These are phyloP conservation scores for Carapus acus DNA, from an alignment of 2,797 vertebrate genomes.

Conservation along the genomic window DNA sequence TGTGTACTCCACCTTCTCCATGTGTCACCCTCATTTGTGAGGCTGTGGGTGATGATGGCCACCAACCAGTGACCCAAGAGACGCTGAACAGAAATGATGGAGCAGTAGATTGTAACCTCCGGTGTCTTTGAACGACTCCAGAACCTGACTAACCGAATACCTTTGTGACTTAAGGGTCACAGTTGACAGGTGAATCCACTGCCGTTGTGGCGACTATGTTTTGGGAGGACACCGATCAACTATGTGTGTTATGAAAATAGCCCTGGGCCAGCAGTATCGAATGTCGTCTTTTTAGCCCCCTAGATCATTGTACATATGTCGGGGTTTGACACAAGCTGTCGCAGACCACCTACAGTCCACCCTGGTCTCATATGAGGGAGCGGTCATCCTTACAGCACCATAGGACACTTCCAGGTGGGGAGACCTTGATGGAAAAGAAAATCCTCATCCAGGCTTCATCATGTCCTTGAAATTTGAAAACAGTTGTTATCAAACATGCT, in stretches of 20 bases:
- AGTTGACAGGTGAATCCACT: conserved; percentile 54
- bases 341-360: conserved; percentile 22
- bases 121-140: conserved; percentile 55
- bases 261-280: conserved; percentile 48
- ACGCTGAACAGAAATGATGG: conserved; percentile 47
- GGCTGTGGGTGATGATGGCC: conserved; percentile 60
- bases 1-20: conserved; percentile 52
- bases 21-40: too few species aligned
- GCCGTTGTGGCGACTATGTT: conserved; percentile 34
- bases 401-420: conserved; percentile 39
- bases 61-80: conserved; percentile 15
- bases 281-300: conserved; percentile 39
- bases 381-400: conserved; percentile 11
- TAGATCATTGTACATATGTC: conserved; percentile 55
- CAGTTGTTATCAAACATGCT: too few species aligned
- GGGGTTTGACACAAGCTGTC: conserved; percentile 39
- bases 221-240: conserved; percentile 33
- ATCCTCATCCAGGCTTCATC: too few species aligned
- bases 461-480: too few species aligned
- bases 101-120: conserved; percentile 39
- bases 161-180: conserved; percentile 62
- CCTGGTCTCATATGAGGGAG: conserved; percentile 27
- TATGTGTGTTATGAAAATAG: conserved; percentile 64
- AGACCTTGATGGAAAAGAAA: too few species aligned
- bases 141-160: conserved; percentile 57